Evolutionary conservation across 1,140 invertebrate species (phyloP), one percentile per base, ranked within the genome.

Genomic region (Heliconius melpomene): DNA sequence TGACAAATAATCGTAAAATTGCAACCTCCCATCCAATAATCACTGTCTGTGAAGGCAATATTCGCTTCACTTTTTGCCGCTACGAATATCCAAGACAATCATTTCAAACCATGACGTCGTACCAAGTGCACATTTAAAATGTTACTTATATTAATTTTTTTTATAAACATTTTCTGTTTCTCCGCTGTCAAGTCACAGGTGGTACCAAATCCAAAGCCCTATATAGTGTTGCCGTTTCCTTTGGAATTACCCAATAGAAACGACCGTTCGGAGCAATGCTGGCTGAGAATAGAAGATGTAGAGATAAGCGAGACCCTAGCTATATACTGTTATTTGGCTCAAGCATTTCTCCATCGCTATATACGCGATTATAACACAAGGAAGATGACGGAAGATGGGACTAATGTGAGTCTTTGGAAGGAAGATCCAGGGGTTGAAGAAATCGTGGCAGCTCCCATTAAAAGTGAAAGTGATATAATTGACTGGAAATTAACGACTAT

Each of bases 261-360:
- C 83, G 93, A 94, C 57, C 88, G 89, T 29, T 79, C 93, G 7
- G 89, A 94, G 0, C 93, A 94, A 79, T 94, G 93, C 81, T 94
- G 90, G 88, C 76, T 94, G 18, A 84, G 93, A 77, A 87, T 94
- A 52, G 92, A 94, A 82, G 93, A 94, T 73, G 66, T 82, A 0
- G 93, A 93, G 36, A 9, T 93, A 18, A 85, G 85, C 2, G 91
- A 93, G 77, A 94, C 92, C 2, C 38, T 93, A 0, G 80, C 88
- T 0, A 66, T 92, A 2, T 90, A 88, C 66, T 94, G 93, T 66
- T 78, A 84, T 73, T 89, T 92, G 13, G 89, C 91, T 16, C 88
- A 90, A 38, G 84, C 78, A 3, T 94, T 93, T 60, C 85, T 94
- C 2, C 75, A 79, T 3, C 87, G 82, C 57, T 88, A 88, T 74